Conservation (phyloP, 2,113 vertebrate species). For the Dromas ardeola region DNA sequence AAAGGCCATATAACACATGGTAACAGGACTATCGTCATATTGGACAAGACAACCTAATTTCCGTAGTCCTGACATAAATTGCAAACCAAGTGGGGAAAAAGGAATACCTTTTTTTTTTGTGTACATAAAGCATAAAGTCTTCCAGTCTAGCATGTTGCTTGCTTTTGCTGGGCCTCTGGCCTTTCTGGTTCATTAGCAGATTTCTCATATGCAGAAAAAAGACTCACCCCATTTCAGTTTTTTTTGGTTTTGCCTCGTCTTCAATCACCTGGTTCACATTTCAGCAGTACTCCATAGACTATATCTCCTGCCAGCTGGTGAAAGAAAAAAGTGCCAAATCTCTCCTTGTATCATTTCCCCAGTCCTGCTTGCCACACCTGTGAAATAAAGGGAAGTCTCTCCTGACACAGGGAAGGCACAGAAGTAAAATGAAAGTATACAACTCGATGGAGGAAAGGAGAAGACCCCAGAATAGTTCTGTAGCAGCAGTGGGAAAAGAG, state of each 20-base stretch:
- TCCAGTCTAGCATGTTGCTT: neutral
- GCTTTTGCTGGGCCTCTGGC: neutral
- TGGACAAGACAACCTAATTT: neutral
- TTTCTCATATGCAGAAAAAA: neutral
- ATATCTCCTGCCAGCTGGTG: neutral
- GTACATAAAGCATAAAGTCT: neutral
- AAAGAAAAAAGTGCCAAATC: neutral
- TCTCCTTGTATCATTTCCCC: neutral
- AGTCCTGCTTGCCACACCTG: neutral
- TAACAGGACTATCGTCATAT: neutral
- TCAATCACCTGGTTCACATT: neutral
- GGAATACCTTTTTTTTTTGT: neutral
- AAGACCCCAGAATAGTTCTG: neutral
- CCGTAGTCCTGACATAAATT: neutral
- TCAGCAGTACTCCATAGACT: neutral
- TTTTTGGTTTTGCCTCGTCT: neutral
- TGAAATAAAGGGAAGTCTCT: neutral
- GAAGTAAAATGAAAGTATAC: neutral
- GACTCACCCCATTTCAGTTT: neutral
- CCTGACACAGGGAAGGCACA: neutral
- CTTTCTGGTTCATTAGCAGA: neutral
- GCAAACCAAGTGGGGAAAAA: neutral
- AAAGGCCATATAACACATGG: neutral
- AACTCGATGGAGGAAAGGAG: neutral
- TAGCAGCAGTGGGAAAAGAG: neutral